phyloP scores from a whole-genome alignment of 2,113 vertebrate genomes.

The Clinocottus analis region DNA sequence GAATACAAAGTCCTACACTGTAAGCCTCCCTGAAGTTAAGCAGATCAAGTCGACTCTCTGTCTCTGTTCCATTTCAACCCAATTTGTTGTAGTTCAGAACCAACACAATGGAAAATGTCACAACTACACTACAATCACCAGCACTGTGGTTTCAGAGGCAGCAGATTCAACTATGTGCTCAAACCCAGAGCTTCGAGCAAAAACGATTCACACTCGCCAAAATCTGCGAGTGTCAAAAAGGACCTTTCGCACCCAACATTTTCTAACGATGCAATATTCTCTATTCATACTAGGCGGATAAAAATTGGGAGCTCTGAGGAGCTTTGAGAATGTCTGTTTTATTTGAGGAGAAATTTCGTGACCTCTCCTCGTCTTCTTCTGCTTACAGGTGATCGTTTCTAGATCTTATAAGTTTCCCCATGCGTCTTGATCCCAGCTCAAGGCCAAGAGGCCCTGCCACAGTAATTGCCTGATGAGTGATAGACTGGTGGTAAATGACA shows the following conservation, averaged over 20 bases:
- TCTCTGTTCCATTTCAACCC: not conserved
- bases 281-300: not conserved
- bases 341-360: not conserved
- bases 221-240: not conserved
- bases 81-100: not conserved
- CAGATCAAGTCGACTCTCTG: not conserved
- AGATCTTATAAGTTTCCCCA: slow-evolving; percentile 48
- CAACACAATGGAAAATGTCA: not conserved
- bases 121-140: not conserved
- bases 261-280: not conserved
- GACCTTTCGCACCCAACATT: not conserved
- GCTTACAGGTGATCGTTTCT: slow-evolving; percentile 24
- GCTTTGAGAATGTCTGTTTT: not conserved
- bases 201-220: not conserved
- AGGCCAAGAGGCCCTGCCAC: slow-evolving; percentile 51
- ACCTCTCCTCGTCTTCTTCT: not conserved
- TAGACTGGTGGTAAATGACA: slow-evolving; percentile 83
- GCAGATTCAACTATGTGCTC: not conserved
- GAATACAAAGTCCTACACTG: not conserved
- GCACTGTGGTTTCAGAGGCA: not conserved
- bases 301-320: not conserved
- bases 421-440: slow-evolving; percentile 41
- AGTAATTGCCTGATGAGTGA: slow-evolving; percentile 88
- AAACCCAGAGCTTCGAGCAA: not conserved
- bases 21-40: not conserved